Evolutionary conservation across 37 sponge, comb jelly and placozoan genomes (phyloP), one percentile per base, ranked within the genome.

Genomic region (Aplysina aerophoba): DNA sequence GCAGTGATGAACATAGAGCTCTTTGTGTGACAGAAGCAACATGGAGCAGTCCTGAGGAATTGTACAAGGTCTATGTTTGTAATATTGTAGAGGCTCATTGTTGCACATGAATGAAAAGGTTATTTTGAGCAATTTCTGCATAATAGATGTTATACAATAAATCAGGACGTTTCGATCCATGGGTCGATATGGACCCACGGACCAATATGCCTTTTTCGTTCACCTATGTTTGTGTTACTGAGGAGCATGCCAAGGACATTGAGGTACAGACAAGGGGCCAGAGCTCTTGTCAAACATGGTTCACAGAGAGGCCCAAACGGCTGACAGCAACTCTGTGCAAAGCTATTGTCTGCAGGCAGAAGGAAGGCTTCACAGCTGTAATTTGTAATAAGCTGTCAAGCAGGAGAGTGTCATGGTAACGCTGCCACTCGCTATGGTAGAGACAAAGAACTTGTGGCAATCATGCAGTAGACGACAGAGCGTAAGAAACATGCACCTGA

Each of bases 401-500:
- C n/a, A n/a, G n/a, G n/a, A n/a, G n/a, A n/a, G 64, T 62, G 4
- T 62, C 64, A 14, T 13, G 64, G 64, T 4, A 62, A 62, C 11
- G 37, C 61, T 25, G 82, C 82, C 35, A 81, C 60, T 33, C 37
- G 60, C 37, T 81, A 81, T 81, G 82, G 82, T 19, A 81, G 60
- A 31, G 37, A 81, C 17, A 34, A 57, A 59, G 82, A 81, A 81
- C 33, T 13, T 5, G 62, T 39, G 0, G 82, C 63, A 31, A 61
- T 81, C 74, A 73, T 14, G 74, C 74, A 73, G 4, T 24, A 31
- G 8, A 34, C 82, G 4, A 15, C 31, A 22, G 37, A 34, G 4
- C 36, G 61, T 19, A 39, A 24, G n/a, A 55, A 61, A 21, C 11
- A 81, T 11, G 62, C 12, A 31, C 33, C 31, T n/a, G 34, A 0